Evolutionary conservation across 1,140 invertebrate species (phyloP), one percentile per base, ranked within the genome.

Genomic region (Drosophila santomea): DNA sequence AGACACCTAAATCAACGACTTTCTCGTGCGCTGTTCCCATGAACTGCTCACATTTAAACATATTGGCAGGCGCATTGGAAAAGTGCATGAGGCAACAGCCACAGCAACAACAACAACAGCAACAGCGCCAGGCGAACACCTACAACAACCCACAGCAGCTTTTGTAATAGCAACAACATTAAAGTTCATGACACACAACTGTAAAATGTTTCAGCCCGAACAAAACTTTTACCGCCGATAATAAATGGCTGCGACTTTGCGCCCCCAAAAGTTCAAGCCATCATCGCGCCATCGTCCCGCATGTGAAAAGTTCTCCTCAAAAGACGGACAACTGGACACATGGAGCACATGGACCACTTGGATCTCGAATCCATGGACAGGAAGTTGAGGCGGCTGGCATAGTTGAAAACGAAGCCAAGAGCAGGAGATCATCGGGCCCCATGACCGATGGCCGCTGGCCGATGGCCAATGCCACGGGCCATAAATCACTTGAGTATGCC

Each of bases 101-200:
- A 20, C 20, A 20, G 38, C 55, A 47, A 45, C 55, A 47, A 17
- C 17, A 17, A 17, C 20, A 20, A 20, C 20, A 20, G 38, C 55
- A 47, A 45, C 55, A 47, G 39, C n/a, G 48, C 25, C 48, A 38
- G 36, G 41, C 75, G 55, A 62, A 60, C 60, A 60, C 60, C 60
- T 23, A 58, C 59, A 61, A 17, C 58, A 28, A 52, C 36, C 44
- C 12, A 43, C 41, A 35, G 36, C 61, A 43, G 25, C 78, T 81
- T 54, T 62, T 67, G 73, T 58, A 67, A 76, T 57, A 54, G 60
- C 71, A 76, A 74, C 62, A 64, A 64, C 83, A 88, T 79, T 86
- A 88, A 88, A 88, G 83, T 86, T 86, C 83, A 86, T 89, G 83
- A 86, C 83, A 86, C 83, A 86, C 84, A 86, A 86, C 83, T 89